phyloP scores from a whole-genome alignment of 37 sponge, comb jelly and placozoan species.

The Oscarella lobularis region DNA sequence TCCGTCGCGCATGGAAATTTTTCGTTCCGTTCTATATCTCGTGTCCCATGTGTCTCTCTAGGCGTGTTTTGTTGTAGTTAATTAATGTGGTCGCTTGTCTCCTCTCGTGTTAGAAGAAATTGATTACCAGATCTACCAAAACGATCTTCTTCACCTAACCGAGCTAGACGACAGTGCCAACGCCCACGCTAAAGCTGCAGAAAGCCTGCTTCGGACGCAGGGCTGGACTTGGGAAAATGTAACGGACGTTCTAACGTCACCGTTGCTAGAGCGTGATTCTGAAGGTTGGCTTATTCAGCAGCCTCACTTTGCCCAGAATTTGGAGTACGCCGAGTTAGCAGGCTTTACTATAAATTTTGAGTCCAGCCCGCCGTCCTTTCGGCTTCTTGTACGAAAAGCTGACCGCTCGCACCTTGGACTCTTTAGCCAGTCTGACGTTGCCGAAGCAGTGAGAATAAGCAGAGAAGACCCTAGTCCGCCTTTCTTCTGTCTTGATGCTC shows the following conservation, averaged over 20 bases:
- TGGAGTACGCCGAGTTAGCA: slow-evolving; percentile 21
- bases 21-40: no score
- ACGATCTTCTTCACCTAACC: slow-evolving; percentile 31
- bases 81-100: no score
- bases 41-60: no score
- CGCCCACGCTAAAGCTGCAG: slow-evolving; percentile 20
- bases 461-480: neutral
- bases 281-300: slow-evolving; percentile 56
- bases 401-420: slow-evolving; percentile 12
- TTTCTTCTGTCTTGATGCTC: slow-evolving; percentile 46
- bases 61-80: no score
- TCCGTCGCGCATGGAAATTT: no score
- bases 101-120: no score
- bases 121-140: slow-evolving; percentile 54
- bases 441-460: slow-evolving; percentile 23
- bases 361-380: slow-evolving; percentile 15
- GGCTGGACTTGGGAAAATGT: slow-evolving; percentile 48
- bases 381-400: slow-evolving; percentile 16
- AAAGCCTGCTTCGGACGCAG: slow-evolving; percentile 15
- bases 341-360: slow-evolving; percentile 34
- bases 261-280: neutral
- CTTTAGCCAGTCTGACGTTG: slow-evolving; percentile 27
- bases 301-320: neutral
- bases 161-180: slow-evolving; percentile 14
- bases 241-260: slow-evolving; percentile 15